phyloP scores from a whole-genome alignment of 2,113 vertebrate species.

The Pelecanus crispus region DNA sequence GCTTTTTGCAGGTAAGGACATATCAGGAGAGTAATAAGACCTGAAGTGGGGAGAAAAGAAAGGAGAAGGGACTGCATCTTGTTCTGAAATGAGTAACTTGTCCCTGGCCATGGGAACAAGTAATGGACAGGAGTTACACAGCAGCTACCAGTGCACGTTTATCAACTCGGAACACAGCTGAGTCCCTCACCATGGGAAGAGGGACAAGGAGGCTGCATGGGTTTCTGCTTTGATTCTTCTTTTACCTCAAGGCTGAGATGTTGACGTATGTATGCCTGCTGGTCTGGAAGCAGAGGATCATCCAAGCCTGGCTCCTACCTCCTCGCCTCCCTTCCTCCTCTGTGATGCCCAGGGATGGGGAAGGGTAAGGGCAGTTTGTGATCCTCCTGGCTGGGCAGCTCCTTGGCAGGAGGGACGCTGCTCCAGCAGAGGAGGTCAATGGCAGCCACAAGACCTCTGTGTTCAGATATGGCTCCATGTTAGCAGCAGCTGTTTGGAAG shows the following conservation, averaged over 20 bases:
- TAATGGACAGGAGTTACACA: background rate
- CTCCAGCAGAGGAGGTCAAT: background rate
- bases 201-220: rapidly evolving
- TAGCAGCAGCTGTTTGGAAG: background rate
- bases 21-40: background rate
- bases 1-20: background rate
- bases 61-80: rapidly evolving
- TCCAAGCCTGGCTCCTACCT: background rate
- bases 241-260: background rate
- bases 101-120: background rate
- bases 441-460: background rate
- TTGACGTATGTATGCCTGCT: rapidly evolving
- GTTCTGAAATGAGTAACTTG: background rate
- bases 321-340: background rate
- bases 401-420: background rate
- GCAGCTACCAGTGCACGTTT: rapidly evolving
- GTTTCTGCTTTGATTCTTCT: background rate
- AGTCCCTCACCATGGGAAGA: background rate
- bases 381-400: background rate
- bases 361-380: background rate
- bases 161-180: background rate
- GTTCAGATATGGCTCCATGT: background rate
- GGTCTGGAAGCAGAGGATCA: background rate
- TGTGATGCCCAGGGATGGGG: background rate
- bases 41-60: background rate